These are phyloP conservation scores for Brachionus calyciflorus DNA, from an alignment of 1,140 invertebrate species.

Conservation along the genomic window DNA sequence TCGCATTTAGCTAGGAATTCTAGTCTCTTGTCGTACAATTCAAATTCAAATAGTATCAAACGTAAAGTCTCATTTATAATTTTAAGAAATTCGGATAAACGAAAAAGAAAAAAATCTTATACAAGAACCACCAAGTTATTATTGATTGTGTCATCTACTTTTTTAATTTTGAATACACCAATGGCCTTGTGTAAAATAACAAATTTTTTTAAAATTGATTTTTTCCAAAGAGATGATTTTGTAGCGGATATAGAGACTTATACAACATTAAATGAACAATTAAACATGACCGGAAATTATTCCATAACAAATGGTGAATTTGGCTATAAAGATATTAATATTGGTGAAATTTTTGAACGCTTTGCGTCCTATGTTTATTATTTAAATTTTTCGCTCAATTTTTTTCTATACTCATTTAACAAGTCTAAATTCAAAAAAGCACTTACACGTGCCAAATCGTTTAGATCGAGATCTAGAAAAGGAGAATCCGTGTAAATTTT, in stretches of 20 bases:
- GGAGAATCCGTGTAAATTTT: not conserved
- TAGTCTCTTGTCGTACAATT: not conserved
- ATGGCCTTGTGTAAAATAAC: not conserved
- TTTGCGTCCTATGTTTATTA: constrained; percentile 63
- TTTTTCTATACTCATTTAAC: constrained; percentile 68
- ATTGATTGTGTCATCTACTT: constrained; percentile 75
- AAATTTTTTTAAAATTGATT: not conserved
- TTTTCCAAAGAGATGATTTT: not conserved
- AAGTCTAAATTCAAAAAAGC: constrained; percentile 36
- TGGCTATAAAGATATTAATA: not conserved
- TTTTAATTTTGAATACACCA: constrained; percentile 63
- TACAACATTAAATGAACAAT: not conserved
- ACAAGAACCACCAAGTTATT: constrained; percentile 62
- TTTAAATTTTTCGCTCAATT: constrained; percentile 79
- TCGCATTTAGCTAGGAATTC: not conserved
- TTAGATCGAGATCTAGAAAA: not conserved
- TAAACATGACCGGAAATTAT: not conserved
- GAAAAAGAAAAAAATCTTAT: constrained; percentile 7
- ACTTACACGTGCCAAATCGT: not conserved
- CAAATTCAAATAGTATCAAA: not conserved
- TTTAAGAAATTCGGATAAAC: constrained; percentile 13
- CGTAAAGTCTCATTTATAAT: not conserved
- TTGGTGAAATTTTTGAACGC: constrained; percentile 11
- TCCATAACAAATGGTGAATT: not conserved
- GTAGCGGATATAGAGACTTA: no score